Conservation (phyloP, 2,888 invertebrate species). For the Listrodromus nycthemerus region DNA sequence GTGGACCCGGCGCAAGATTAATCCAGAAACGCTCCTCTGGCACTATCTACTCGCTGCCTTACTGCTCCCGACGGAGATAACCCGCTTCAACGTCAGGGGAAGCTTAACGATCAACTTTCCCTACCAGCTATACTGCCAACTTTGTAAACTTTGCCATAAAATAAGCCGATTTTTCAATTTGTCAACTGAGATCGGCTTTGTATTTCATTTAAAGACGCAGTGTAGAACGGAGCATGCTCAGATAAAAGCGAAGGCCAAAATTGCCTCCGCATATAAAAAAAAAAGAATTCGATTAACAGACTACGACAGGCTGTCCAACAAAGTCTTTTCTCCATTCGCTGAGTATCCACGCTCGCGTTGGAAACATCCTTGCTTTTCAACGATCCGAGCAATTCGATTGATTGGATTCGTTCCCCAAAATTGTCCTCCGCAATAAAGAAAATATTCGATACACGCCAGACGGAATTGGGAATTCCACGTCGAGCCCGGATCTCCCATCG, state of each 20-base stretch:
- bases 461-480: neutral
- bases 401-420: neutral
- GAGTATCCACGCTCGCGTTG: neutral
- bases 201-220: neutral
- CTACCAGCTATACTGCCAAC: neutral
- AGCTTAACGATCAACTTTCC: slow-evolving; percentile 32
- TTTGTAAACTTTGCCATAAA: neutral
- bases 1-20: slow-evolving; percentile 40
- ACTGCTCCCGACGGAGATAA: slow-evolving; percentile 6
- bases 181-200: no score
- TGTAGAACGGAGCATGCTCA: neutral
- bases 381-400: neutral
- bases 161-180: neutral
- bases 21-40: slow-evolving; percentile 25
- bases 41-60: slow-evolving; percentile 2
- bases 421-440: neutral
- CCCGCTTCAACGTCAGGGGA: slow-evolving; percentile 7
- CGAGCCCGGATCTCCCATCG: slow-evolving; percentile 2
- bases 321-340: neutral
- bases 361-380: neutral
- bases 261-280: neutral
- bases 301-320: neutral
- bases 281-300: neutral
- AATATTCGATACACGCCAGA: neutral
- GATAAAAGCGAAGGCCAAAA: neutral